Evolutionary conservation across 2,113 vertebrate species (phyloP).

Genomic region (Pseudopipra pipra): DNA sequence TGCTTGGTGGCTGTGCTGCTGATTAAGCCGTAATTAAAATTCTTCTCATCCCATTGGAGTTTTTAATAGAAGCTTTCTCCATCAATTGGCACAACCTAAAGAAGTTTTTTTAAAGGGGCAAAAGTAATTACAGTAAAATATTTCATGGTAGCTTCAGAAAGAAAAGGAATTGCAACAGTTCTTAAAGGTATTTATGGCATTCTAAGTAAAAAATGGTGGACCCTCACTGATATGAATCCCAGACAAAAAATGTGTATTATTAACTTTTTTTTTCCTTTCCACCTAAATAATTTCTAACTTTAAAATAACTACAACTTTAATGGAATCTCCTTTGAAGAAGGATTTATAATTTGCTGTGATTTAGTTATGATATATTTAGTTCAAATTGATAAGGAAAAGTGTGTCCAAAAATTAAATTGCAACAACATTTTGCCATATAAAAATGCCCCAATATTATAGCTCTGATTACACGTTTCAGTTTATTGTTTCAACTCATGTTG

Average conservation of each 20-base stretch:
- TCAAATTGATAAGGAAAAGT: conserved; percentile 63
- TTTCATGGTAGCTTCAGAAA: conserved; percentile 83
- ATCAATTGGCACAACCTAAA: conserved; percentile 86
- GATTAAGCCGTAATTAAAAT: conserved; percentile 98
- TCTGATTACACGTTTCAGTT: conserved; percentile 63
- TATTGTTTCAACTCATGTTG: conserved; percentile 71
- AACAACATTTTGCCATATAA: conserved; percentile 46
- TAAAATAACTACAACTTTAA: conserved; percentile 25
- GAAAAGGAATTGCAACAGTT: conserved; percentile 81
- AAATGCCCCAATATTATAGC: conserved; percentile 37
- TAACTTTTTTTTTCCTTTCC: conserved; percentile 77
- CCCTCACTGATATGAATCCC: conserved; percentile 76
- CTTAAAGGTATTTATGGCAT: conserved; percentile 86
- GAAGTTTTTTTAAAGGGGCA: conserved; percentile 78
- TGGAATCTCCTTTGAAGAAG: conserved; percentile 41
- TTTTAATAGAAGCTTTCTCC: conserved; percentile 83
- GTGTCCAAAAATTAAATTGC: conserved; percentile 68
- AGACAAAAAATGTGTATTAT: conserved; percentile 70
- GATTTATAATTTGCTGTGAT: conserved; percentile 57
- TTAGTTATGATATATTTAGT: conserved; percentile 56
- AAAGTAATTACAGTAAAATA: conserved; percentile 82
- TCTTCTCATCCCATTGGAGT: conserved; percentile 90
- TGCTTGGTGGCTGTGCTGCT: conserved; percentile 99
- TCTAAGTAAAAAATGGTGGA: conserved; percentile 83
- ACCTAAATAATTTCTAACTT: conserved; percentile 57